These are phyloP conservation scores for Sminthurides bifidus DNA, from an alignment of 1,140 invertebrate genomes.

Conservation along the genomic window DNA sequence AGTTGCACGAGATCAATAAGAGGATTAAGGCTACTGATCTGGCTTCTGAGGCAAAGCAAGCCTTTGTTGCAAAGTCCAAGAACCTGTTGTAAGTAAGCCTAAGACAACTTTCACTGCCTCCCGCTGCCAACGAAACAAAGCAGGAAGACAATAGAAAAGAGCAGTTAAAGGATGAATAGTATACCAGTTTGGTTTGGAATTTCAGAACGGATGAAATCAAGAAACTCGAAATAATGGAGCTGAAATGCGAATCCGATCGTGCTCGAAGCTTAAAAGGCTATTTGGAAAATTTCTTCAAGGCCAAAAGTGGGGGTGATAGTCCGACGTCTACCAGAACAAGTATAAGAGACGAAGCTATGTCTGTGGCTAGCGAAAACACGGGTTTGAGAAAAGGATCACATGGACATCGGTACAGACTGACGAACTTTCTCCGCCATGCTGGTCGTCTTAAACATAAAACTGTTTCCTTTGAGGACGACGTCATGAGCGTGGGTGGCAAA, in stretches of 20 bases:
- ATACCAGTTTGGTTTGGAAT: not conserved
- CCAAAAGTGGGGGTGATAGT: constrained; percentile 7
- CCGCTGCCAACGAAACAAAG: too few relatives aligned
- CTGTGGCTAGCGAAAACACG: constrained; percentile 19
- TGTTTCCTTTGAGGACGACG: constrained; percentile 29
- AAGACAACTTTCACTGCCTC: too few relatives aligned
- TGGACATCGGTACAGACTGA: constrained; percentile 24
- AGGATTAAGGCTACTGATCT: constrained; percentile 48
- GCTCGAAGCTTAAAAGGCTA: constrained; percentile 13
- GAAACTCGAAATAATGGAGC: constrained; percentile 13
- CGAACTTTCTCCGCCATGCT: constrained; percentile 22
- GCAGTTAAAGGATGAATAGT: too few relatives aligned
- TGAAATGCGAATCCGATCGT: constrained; percentile 25
- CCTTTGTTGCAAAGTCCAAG: constrained; percentile 34
- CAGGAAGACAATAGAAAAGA: too few relatives aligned
- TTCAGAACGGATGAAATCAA: constrained; percentile 18
- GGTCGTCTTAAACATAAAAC: constrained; percentile 26
- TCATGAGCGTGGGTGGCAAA: not conserved
- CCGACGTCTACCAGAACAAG: not conserved
- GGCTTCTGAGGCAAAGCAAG: constrained; percentile 33
- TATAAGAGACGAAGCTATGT: constrained; percentile 16
- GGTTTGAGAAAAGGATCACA: constrained; percentile 12
- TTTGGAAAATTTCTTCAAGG: constrained; percentile 19
- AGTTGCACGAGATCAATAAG: constrained; percentile 60
- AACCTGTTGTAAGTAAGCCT: constrained; percentile 1